phyloP scores from a whole-genome alignment of 1,140 invertebrate species.

The Ephestia elutella region DNA sequence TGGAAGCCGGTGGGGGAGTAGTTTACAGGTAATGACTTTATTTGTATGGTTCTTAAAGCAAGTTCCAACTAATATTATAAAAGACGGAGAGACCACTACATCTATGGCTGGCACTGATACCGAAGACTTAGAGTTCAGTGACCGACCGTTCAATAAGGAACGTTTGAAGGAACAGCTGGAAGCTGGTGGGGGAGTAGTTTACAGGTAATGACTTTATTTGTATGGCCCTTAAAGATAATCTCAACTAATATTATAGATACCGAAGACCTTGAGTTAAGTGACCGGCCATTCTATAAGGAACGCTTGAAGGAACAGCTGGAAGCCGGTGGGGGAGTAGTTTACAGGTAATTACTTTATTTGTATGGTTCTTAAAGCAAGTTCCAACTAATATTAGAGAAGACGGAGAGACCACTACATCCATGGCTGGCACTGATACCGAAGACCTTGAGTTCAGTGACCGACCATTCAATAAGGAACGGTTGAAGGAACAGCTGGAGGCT shows the following conservation, averaged over 20 bases:
- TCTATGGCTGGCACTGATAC: conserved; percentile 38
- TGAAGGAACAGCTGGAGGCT: conserved; percentile 72
- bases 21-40: conserved; percentile 73
- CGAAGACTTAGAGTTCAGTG: conserved; percentile 69
- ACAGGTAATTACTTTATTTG: no score
- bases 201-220: no score
- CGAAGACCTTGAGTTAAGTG: conserved; percentile 69
- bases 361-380: no score
- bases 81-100: conserved; percentile 48
- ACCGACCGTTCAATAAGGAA: conserved; percentile 75
- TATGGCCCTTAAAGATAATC: no score
- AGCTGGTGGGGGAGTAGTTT: conserved; percentile 74
- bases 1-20: conserved; percentile 73
- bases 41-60: no score
- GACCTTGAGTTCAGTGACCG: conserved; percentile 63
- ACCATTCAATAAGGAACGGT: conserved; percentile 75
- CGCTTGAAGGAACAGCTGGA: conserved; percentile 73
- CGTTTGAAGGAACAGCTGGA: conserved; percentile 73
- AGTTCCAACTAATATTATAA: no score
- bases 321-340: conserved; percentile 74
- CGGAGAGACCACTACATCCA: no score
- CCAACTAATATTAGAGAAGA: no score
- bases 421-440: conserved; percentile 57
- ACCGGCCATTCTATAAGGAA: conserved; percentile 75
- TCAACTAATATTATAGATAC: no score